These are phyloP conservation scores for Dicrurus megarhynchus DNA, from an alignment of 2,113 vertebrate species.

Conservation along the genomic window DNA sequence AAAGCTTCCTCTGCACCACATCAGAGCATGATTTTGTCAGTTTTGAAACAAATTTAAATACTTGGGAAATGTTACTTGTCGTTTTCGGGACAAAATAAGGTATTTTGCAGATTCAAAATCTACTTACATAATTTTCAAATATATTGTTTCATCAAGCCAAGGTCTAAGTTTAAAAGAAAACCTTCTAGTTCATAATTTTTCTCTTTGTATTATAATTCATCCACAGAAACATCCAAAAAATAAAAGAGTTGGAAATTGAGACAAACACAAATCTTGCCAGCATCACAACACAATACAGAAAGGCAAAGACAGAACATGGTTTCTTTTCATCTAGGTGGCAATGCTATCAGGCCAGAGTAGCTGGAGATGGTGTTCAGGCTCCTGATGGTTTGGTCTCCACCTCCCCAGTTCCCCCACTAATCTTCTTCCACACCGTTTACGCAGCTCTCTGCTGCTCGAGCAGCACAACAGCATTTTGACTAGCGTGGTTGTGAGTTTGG, in stretches of 20 bases:
- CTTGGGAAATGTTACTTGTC: accelerated
- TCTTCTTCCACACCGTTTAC: neutral
- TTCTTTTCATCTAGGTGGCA: neutral
- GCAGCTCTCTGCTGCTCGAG: accelerated
- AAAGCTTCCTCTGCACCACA: neutral
- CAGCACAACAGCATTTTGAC: neutral
- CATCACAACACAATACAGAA: neutral
- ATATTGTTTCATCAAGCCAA: neutral
- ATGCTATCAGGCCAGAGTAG: neutral
- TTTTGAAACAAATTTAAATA: neutral
- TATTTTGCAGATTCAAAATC: neutral
- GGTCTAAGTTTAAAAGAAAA: neutral
- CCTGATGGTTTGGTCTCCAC: neutral
- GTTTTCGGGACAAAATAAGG: neutral
- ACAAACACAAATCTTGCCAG: neutral
- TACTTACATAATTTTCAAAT: neutral
- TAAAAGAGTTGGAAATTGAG: neutral
- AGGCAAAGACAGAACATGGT: neutral
- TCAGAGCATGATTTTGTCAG: neutral
- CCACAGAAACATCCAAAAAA: neutral
- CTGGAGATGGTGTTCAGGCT: neutral
- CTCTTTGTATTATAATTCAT: neutral
- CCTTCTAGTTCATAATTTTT: neutral
- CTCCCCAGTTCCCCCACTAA: neutral
- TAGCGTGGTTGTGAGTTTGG: neutral